These are phyloP conservation scores for Drosophila putrida DNA, from an alignment of 2,888 invertebrate genomes.

Conservation along the genomic window DNA sequence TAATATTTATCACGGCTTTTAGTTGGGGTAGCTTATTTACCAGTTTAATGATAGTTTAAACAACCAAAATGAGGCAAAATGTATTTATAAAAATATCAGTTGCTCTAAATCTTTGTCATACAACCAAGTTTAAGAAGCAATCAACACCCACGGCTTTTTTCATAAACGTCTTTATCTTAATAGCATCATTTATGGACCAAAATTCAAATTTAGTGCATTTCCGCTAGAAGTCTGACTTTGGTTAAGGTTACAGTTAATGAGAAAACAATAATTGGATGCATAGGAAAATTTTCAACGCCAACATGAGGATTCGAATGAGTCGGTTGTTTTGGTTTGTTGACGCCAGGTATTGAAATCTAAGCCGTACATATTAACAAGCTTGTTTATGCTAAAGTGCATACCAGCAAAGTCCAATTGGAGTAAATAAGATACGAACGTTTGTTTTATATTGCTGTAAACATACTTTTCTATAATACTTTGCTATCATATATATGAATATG, in stretches of 20 bases:
- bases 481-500: neutral
- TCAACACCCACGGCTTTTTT: constrained; percentile 16
- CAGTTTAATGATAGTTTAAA: constrained; percentile 59
- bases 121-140: neutral
- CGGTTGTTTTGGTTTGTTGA: constrained; percentile 39
- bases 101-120: neutral
- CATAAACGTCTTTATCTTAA: constrained; percentile 39
- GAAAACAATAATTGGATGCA: constrained; percentile 21
- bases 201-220: constrained; percentile 31
- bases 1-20: constrained; percentile 70
- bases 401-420: constrained; percentile 43
- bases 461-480: neutral
- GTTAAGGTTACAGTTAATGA: constrained; percentile 26
- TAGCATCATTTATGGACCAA: constrained; percentile 23
- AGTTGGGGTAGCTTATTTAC: constrained; percentile 40
- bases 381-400: constrained; percentile 48
- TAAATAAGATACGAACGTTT: constrained; percentile 2
- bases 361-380: constrained; percentile 12
- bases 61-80: constrained; percentile 24
- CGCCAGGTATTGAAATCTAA: constrained; percentile 65
- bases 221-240: constrained; percentile 28
- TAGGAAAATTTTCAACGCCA: constrained; percentile 40
- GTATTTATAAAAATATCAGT: neutral
- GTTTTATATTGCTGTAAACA: neutral
- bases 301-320: constrained; percentile 35